phyloP scores from a whole-genome alignment of 37 sponge, comb jelly and placozoan genomes.

The Theonella swinhoei region DNA sequence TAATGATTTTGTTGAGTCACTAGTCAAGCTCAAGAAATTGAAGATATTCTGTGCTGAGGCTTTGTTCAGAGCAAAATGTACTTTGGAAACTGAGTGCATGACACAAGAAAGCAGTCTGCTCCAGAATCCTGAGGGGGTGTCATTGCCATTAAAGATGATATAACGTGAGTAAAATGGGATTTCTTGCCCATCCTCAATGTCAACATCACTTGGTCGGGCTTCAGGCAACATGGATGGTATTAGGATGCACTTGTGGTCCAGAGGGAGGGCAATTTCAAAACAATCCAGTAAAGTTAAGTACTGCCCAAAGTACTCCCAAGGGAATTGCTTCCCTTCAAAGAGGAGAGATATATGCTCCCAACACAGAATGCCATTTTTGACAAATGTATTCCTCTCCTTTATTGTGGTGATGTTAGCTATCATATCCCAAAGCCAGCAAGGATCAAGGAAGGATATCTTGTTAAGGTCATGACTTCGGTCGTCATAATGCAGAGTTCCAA shows the following conservation, averaged over 20 bases:
- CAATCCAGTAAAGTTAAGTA: constrained; percentile 69
- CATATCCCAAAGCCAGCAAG: constrained; percentile 84
- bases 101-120: constrained; percentile 68
- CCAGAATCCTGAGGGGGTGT: constrained; percentile 80
- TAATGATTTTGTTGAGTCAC: no score
- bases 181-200: constrained; percentile 3
- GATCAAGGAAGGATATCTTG: constrained; percentile 77
- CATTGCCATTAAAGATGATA: constrained; percentile 35
- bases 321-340: constrained; percentile 58
- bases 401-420: constrained; percentile 84
- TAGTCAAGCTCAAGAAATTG: no score
- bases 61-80: constrained; percentile 30
- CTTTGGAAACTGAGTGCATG: constrained; percentile 45
- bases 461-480: constrained; percentile 60
- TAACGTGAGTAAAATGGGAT: constrained; percentile 11
- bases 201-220: constrained; percentile 28
- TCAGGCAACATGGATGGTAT: constrained; percentile 81
- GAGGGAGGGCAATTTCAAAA: constrained; percentile 81
- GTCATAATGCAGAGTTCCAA: constrained; percentile 76
- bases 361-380: constrained; percentile 61
- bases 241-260: constrained; percentile 57
- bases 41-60: no score
- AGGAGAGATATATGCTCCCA: constrained; percentile 39
- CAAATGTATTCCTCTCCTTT: constrained; percentile 70
- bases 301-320: constrained; percentile 57